A percentile compares a stretch with the other conserved stretches of the same genome.
Evolutionary conservation across 2,113 vertebrate species (phyloP).

Genomic region (Corvus moneduloides): DNA sequence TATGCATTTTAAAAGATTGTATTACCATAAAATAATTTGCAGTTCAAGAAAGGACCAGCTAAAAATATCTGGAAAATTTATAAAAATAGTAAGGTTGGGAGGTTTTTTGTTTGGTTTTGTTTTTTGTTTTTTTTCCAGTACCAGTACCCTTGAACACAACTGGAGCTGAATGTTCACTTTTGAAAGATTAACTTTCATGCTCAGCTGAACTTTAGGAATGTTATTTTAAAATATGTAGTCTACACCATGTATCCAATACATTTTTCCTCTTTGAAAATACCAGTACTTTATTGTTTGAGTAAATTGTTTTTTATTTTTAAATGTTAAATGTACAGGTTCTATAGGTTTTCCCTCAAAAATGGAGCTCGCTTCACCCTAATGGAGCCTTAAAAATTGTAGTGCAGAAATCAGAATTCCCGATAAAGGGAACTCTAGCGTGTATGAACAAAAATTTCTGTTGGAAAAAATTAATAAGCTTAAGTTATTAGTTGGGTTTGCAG

Average conservation of each 20-base stretch:
- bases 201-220: conserved; percentile 54
- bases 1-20: not conserved
- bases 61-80: conserved; percentile 25
- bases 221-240: conserved; percentile 34
- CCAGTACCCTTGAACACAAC: conserved; percentile 15
- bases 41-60: not conserved
- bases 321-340: not conserved
- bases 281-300: not conserved
- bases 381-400: not conserved
- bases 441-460: not conserved
- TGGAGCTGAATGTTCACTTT: conserved; percentile 48
- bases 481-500: not conserved
- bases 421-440: not conserved
- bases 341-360: not conserved
- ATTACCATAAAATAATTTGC: not conserved
- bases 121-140: not conserved
- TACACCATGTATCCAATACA: not conserved
- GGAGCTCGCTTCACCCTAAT: not conserved
- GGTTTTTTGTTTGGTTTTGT: not conserved
- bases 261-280: not conserved
- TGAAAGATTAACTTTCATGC: conserved; percentile 59
- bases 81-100: not conserved
- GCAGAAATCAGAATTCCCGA: not conserved
- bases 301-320: not conserved
- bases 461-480: not conserved